Evolutionary conservation across 2,113 vertebrate species (phyloP), one percentile per base, ranked within the genome.

Genomic region (Albula goreensis): DNA sequence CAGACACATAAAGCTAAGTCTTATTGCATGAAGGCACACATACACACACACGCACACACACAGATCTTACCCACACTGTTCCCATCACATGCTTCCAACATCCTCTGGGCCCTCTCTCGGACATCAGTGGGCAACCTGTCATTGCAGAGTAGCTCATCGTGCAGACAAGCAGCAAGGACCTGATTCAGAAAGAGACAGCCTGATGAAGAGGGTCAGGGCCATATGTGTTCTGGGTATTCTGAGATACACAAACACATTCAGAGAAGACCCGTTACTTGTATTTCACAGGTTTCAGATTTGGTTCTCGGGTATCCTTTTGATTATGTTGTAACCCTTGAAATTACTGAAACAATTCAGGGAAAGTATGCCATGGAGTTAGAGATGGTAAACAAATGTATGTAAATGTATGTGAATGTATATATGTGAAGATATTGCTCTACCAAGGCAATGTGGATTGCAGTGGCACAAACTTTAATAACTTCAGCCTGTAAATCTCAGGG

Each of bases 151-250:
- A 96, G 93, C 50, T 90, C 57, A 4, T 95, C 94, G 85, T 96
- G 94, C 74, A 93, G 7, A 86, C 95, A 96, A 0, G 90, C 88
- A 41, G 94, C 93, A 15, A 96, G 87, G 74, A 95, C 94, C 95
- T 96, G 87, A 2, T 31, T 4, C 5, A 83, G n/a, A n/a, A 5
- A 70, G 63, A 70, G 63, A n/a, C 17, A 70, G 17, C 6, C 19
- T 5, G 19, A 70, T 5, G 15, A 4, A 70, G 19, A 22, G 7
- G 22, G 3, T n/a, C 17, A 25, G 15, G 19, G n/a, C 19, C 22
- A 8, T 4, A 2, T 2, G 63, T n/a, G 7, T 5, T 4, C 22
- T 22, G n/a, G 19, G 31, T 41, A 70, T 70, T n/a, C 12, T 6
- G 19, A 70, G 17, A 70, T n/a, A 17, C 17, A 70, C 5, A 70